phyloP scores from a whole-genome alignment of 2,888 invertebrate genomes.

The Tiliacea aurago region DNA sequence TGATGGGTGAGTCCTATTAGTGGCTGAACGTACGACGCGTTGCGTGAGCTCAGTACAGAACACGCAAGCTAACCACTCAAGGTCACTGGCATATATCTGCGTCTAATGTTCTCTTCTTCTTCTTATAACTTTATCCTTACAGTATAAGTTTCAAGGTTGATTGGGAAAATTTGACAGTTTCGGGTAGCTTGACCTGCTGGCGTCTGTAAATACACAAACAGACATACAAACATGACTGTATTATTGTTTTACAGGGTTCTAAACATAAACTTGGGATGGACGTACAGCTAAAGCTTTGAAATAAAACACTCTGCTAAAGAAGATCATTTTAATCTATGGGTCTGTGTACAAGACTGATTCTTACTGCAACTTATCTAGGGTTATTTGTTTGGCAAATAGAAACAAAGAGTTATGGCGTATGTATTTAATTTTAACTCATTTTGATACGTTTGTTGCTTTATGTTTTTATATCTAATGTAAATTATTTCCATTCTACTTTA shows the following conservation, averaged over 20 bases:
- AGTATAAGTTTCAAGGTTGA: too few species aligned
- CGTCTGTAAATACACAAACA: too few species aligned
- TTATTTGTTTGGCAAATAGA: background rate
- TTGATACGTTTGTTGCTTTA: background rate
- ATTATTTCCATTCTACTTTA: background rate
- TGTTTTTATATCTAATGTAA: background rate
- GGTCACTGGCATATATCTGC: too few species aligned
- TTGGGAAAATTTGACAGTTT: too few species aligned
- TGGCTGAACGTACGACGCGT: too few species aligned
- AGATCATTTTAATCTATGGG: constrained; percentile 21
- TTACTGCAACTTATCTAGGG: constrained; percentile 13
- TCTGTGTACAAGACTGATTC: background rate
- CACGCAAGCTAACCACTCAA: too few species aligned
- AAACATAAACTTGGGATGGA: background rate
- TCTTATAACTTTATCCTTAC: too few species aligned
- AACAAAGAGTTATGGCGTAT: constrained; percentile 24
- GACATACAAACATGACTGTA: background rate
- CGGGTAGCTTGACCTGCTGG: too few species aligned
- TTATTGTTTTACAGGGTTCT: background rate
- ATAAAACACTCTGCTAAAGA: background rate
- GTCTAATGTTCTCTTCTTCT: too few species aligned
- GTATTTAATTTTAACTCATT: constrained; percentile 11
- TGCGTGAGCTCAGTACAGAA: too few species aligned
- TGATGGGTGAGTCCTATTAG: too few species aligned
- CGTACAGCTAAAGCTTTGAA: background rate